Conservation (phyloP, 2,113 vertebrate species). For the Grammomys surdaster region DNA sequence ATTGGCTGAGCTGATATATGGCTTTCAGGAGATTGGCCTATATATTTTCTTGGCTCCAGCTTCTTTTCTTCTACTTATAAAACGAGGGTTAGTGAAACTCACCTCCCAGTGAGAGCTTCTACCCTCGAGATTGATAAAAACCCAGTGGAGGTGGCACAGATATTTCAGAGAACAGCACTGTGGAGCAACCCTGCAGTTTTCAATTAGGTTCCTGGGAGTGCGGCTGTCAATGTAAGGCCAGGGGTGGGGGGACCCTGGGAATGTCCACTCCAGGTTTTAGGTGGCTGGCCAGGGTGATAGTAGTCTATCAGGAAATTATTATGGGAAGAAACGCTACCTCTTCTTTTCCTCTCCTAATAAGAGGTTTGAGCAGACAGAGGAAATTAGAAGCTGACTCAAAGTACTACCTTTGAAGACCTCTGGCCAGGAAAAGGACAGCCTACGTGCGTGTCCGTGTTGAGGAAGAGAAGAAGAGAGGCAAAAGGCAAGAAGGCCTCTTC, state of each 20-base stretch:
- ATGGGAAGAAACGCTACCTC: neutral
- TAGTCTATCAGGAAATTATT: neutral
- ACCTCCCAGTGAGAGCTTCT: slow-evolving; percentile 54
- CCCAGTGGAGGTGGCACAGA: slow-evolving; percentile 8
- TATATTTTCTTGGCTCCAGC: slow-evolving; percentile 44
- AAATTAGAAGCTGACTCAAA: slow-evolving; percentile 31
- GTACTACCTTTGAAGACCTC: neutral
- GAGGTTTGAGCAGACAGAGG: slow-evolving; percentile 12
- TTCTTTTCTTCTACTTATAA: slow-evolving; percentile 59
- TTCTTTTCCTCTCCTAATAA: slow-evolving; percentile 61
- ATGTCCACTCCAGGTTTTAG: slow-evolving; percentile 31
- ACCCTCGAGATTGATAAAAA: slow-evolving; percentile 62
- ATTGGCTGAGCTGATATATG: neutral
- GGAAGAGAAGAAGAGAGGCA: neutral
- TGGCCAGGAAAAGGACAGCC: slow-evolving; percentile 1
- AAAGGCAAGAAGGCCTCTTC: neutral
- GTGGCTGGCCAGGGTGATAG: neutral
- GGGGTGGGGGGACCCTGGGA: neutral
- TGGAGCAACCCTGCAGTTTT: slow-evolving; percentile 60
- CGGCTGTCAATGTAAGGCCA: slow-evolving; percentile 23
- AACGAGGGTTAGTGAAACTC: slow-evolving; percentile 59
- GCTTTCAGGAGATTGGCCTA: slow-evolving; percentile 25
- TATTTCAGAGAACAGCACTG: slow-evolving; percentile 48
- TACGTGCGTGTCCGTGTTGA: neutral
- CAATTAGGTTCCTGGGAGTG: slow-evolving; percentile 62